Evolutionary conservation across 1,140 invertebrate species (phyloP), one percentile per base, ranked within the genome.

Genomic region (Drosophila ambigua): DNA sequence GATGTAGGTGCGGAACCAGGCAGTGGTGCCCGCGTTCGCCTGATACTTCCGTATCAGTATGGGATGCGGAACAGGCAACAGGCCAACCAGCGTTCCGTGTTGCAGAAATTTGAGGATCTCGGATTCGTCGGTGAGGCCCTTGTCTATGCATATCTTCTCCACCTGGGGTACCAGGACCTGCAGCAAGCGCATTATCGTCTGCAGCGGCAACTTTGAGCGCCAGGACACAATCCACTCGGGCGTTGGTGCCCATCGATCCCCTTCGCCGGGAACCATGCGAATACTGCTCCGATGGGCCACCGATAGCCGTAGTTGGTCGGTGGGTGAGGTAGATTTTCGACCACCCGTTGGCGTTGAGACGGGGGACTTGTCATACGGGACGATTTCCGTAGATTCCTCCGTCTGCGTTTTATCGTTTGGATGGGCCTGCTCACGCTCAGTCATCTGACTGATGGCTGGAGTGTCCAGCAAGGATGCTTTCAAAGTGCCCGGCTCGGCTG

Each of bases 121-220:
- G 92, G 97, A 99, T 93, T 99, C 99, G 93, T 99, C 99, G 5
- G 98, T 99, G 67, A 99, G 92, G n/a, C 98, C 98, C 91, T 99
- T 99, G 92, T 99, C 99, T 89, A 99, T 99, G 92, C 99, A 99
- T 79, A 99, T 99, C 93, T 99, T 99, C 93, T 99, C 99, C 8
- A 99, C 99, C 94, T 99, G 99, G 50, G 99, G 99, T 49, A 99
- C 99, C 1, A 99, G 93, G 11, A 99, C 99, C 94, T 99, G 99
- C 45, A 99, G 93, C 80, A 99, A 94, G 78, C 99, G 94, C 98
- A 99, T 99, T 67, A 99, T 99, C 28, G 98, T 99, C 93, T 99
- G 98, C 53, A 99, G 92, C 1, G 99, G 99, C 63, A 99, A 93
- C 93, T 99, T 99, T 58, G 95, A 95, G 91, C 99, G 98, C 99